Base-by-base conservation (phyloP, 1,140 invertebrate genomes). In the Lepidostoma basale region DNA sequence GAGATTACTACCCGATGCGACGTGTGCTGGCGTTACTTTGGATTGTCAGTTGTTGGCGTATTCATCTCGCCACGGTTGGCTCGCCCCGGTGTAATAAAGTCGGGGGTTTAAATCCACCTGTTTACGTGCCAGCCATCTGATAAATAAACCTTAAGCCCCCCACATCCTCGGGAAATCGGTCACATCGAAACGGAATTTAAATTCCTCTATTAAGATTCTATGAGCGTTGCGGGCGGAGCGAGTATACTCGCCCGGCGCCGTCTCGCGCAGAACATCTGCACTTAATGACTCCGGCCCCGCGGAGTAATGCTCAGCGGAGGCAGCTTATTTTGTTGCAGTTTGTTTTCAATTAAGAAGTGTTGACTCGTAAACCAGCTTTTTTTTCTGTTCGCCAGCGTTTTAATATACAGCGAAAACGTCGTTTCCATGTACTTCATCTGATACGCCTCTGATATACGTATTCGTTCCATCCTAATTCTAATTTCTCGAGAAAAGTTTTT, bases 191-290 rank as follows among this genome's bases (percentile, higher is more conserved):
- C 44, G 18, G 66, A 68, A 68, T 68, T 68, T 68, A 68, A 54
- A 68, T 68, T 40, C 58, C 18, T 39, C 58, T 52, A 62, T 68
- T 68, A 62, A 62, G 66, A 62, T 65, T 56, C 62, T 45, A 65
- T 40, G 62, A 36, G 62, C 23, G 59, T 62, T 22, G 33, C n/a
- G 56, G 22, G 2, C 20, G 1, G 1, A 8, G 18, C 3, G 36
- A 26, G 39, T 28, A 28, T 44, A 18, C 28, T 40, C 16, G 14
- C 14, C 59, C 1, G 22, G 9, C 12, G 2, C 9, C 6, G 14
- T 20, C 59, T 28, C 40, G 39, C 3, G 10, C n/a, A 16, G 56
- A 40, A 36, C 56, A 44, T 44, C 59, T 44, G 59, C 39, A 26
- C 12, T 28, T 44, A 44, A 62, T 62, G 59, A 45, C 22, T 30